Evolutionary conservation across 2,888 invertebrate genomes (phyloP).

Genomic region (Periphyllus acericola): DNA sequence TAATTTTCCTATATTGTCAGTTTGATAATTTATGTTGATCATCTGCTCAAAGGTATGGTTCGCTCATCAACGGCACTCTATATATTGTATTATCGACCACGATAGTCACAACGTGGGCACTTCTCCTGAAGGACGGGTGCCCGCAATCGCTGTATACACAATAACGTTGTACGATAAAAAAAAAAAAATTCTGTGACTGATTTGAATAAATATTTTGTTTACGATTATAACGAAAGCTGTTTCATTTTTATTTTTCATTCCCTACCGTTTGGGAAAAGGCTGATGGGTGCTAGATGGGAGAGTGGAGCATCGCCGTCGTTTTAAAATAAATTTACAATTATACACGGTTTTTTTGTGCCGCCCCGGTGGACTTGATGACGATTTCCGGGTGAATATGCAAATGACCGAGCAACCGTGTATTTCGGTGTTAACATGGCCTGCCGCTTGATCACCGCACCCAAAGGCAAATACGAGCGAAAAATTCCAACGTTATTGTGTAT

Average conservation of each 20-base stretch:
- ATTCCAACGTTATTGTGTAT: too few species aligned
- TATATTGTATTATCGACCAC: too few species aligned
- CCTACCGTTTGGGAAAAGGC: too few species aligned
- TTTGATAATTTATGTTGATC: too few species aligned
- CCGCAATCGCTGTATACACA: too few species aligned
- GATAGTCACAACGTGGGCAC: too few species aligned
- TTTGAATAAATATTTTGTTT: background rate
- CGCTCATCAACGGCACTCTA: too few species aligned
- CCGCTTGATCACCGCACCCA: background rate
- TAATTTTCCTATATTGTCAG: too few species aligned
- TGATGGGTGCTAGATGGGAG: background rate
- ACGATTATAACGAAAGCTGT: background rate
- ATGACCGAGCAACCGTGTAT: background rate
- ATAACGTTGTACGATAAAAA: background rate
- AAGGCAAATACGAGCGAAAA: too few species aligned
- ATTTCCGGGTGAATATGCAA: background rate
- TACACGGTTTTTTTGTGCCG: background rate
- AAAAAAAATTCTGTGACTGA: background rate
- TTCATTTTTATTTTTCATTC: too few species aligned
- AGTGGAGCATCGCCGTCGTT: background rate
- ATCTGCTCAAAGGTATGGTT: too few species aligned
- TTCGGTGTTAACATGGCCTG: background rate
- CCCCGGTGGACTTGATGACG: background rate
- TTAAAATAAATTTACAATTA: background rate
- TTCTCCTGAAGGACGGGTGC: too few species aligned